phyloP scores from a whole-genome alignment of 2,888 invertebrate species.

The Drosophila ochracea region DNA sequence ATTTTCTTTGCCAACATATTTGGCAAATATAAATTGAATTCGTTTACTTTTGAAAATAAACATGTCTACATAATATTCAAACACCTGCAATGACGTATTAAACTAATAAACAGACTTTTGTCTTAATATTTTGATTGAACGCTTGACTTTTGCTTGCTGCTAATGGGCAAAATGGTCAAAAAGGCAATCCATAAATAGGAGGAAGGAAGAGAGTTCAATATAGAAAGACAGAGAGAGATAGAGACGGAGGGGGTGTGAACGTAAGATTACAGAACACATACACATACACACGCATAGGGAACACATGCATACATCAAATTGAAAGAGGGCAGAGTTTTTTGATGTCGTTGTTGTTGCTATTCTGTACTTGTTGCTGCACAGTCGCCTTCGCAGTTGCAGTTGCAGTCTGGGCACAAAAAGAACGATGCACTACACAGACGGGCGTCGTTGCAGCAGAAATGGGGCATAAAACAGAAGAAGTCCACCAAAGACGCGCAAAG shows the following conservation, averaged over 20 bases:
- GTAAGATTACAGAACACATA: background rate
- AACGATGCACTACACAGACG: conserved; percentile 10
- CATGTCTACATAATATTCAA: background rate
- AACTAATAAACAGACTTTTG: background rate
- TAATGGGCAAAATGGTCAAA: background rate
- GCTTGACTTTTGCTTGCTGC: background rate
- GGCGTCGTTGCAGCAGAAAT: conserved; percentile 36
- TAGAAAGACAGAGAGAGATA: too few relatives aligned
- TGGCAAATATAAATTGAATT: conserved; percentile 1
- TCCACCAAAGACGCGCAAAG: conserved; percentile 21
- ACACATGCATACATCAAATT: conserved; percentile 14
- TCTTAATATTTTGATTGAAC: background rate
- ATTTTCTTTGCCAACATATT: background rate
- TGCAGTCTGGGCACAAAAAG: conserved; percentile 22
- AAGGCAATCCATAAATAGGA: background rate
- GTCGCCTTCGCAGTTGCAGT: conserved; percentile 15
- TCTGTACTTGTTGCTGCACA: conserved; percentile 48
- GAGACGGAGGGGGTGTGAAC: too few relatives aligned
- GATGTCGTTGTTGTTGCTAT: conserved; percentile 16
- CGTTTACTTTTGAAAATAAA: background rate
- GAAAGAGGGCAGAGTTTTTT: conserved; percentile 32
- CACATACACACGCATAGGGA: background rate
- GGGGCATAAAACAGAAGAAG: conserved; percentile 41
- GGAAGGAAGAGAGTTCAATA: background rate
- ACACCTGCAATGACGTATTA: background rate